A percentile compares a stretch with the other conserved stretches of the same genome.
Evolutionary conservation across 1,140 invertebrate genomes (phyloP).

Genomic region (Drosophila ananassae): DNA sequence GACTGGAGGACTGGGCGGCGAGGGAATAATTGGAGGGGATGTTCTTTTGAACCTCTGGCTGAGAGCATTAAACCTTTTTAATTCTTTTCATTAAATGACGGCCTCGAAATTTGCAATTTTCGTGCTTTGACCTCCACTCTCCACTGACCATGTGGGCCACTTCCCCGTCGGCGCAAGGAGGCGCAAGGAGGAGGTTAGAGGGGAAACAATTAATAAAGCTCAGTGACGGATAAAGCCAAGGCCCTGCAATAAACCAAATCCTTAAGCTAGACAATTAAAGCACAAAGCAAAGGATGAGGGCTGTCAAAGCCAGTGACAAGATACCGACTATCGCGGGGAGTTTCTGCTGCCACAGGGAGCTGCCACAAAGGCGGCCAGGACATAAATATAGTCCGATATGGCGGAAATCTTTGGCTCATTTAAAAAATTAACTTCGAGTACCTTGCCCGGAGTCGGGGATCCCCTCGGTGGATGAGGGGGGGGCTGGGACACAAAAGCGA

Average conservation of each 20-base stretch:
- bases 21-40: constrained; percentile 28
- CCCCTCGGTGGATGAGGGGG: neutral
- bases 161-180: neutral
- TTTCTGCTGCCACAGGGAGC: constrained; percentile 1
- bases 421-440: constrained; percentile 76
- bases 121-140: neutral
- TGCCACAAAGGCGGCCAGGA: constrained; percentile 6
- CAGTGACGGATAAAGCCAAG: constrained; percentile 59
- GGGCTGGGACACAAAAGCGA: constrained; percentile 53
- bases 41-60: neutral
- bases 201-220: constrained; percentile 76
- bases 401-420: constrained; percentile 62
- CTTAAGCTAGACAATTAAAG: constrained; percentile 79
- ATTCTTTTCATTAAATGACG: neutral
- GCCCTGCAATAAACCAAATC: constrained; percentile 68
- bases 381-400: constrained; percentile 46
- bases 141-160: constrained; percentile 10
- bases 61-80: neutral
- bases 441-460: constrained; percentile 43
- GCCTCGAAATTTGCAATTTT: neutral
- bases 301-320: constrained; percentile 67
- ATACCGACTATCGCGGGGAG: constrained; percentile 39
- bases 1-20: constrained; percentile 13
- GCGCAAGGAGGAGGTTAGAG: constrained; percentile 10
- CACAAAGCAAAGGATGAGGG: constrained; percentile 46